Base-by-base conservation (phyloP, 2,888 invertebrate genomes). In the Rhabditoides inermis region DNA sequence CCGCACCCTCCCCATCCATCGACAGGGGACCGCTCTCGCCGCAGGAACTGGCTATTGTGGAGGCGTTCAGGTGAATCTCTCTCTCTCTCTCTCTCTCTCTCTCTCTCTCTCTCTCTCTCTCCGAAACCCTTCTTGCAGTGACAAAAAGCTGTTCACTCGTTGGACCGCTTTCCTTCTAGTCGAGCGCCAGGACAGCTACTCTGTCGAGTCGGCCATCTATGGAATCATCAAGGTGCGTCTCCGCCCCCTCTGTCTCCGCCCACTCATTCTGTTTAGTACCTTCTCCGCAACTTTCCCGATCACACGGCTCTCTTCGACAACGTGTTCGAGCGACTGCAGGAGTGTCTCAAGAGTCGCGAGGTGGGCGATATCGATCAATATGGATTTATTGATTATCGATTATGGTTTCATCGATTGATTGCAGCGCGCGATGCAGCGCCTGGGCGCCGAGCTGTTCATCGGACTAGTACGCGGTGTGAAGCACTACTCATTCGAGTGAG, bases 231-330 rank as follows among this genome's bases (percentile, higher is more conserved):
- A 45, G 45, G 45, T 26, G 18, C 15, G 45, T 22, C 15, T 7
- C 6, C 12, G 7, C 7, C 7, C 10, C 6, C 10, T 12, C 30
- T 32, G 20, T n/a, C 23, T 27, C 27, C 25, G 25, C 30, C 36
- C 20, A 26, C 25, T 27, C 40, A 12, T 2, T 6, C n/a, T 32
- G 30, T 58, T 39, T 51, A 65, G 51, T 59, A 58, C 45, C 37
- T 62, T 2, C 51, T 64, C 4, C 49, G 64, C 22, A 64, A 64
- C 44, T 64, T 55, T 48, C 58, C 61, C 20, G 53, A 57, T 26
- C 40, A 39, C 4, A 42, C 26, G 27, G 58, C 53, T 23, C 52
- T 56, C 10, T 23, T 58, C 20, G 36, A 55, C 6, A 36, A 55
- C 23, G 28, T 60, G n/a, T 23, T 37, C n/a, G 26, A 32, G 2